Base-by-base conservation (phyloP, 2,113 vertebrate genomes). In the Saguinus imperator region DNA sequence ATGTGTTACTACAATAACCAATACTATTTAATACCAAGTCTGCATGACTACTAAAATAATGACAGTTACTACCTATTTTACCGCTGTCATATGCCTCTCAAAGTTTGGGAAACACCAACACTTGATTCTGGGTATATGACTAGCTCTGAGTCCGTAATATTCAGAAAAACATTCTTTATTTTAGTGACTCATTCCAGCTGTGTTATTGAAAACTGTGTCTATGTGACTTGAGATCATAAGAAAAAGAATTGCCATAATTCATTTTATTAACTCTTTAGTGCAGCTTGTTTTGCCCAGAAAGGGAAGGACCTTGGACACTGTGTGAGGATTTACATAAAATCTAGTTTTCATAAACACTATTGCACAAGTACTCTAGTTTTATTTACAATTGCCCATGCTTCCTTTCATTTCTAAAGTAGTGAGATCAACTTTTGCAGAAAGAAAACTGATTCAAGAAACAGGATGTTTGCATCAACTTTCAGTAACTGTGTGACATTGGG, bases 191-290 rank as follows among this genome's bases (percentile, higher is more conserved):
- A 17, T 94, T 89, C 58, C 37, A 96, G 57, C 16, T 93, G 58
- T 21, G 35, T 93, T 86, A 93, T 48, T 23, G 27, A 91, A 96
- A 96, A 58, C 50, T 91, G 48, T 6, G 40, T 23, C 35, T 82
- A 13, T 80, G 55, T 89, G 27, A 40, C 45, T 86, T 55, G 43
- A 87, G 95, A 87, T 23, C 29, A 3, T 50, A 79, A 81, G 68
- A 89, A 79, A 89, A 55, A 89, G 23, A 83, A 52, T 66, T 91
- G 29, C 40, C 91, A 23, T 95, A 70, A 88, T 86, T 94, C 45
- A 85, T 95, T 95, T 96, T 82, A 87, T 48, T 93, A 95, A 85
- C 66, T 91, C 32, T 96, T 91, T 87, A 85, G 64, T 52, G 40
- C 48, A 87, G 14, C 29, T 85, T 48, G 12, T 50, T 97, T 93